phyloP scores from a whole-genome alignment of 1,140 invertebrate genomes.

The Himalopsyche phryganea region DNA sequence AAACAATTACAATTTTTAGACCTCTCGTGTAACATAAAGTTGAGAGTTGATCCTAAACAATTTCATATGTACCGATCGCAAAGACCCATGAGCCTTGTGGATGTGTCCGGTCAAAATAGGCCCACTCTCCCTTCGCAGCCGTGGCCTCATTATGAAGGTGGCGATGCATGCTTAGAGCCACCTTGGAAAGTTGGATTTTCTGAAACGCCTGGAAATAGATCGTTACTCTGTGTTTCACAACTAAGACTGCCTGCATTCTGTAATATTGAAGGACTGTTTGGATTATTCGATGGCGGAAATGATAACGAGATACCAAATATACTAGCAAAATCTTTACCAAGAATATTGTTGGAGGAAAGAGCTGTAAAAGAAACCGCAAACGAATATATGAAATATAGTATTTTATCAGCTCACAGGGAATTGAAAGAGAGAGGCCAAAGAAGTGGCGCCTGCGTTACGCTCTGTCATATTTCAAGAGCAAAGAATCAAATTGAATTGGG shows the following conservation, averaged over 20 bases:
- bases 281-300: constrained; percentile 75
- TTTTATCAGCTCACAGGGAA: constrained; percentile 71
- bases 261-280: constrained; percentile 74
- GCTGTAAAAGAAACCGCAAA: constrained; percentile 73
- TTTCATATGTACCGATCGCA: constrained; percentile 74
- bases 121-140: constrained; percentile 61
- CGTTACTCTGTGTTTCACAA: constrained; percentile 72
- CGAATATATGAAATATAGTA: constrained; percentile 81
- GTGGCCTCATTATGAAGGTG: constrained; percentile 57
- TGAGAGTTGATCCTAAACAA: constrained; percentile 77
- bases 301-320: constrained; percentile 64
- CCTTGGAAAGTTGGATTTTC: constrained; percentile 81
- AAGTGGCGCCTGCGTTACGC: constrained; percentile 65
- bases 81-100: constrained; percentile 74
- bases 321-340: constrained; percentile 69
- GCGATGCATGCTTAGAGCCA: constrained; percentile 55
- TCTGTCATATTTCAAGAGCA: constrained; percentile 66
- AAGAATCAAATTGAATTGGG: constrained; percentile 51
- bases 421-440: constrained; percentile 68
- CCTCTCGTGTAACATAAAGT: constrained; percentile 75
- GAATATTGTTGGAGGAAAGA: constrained; percentile 72
- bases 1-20: constrained; percentile 80
- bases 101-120: constrained; percentile 75
- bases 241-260: constrained; percentile 72
- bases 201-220: constrained; percentile 71